Conservation (phyloP, 2,113 vertebrate species). For the Pycnonotus jocosus region DNA sequence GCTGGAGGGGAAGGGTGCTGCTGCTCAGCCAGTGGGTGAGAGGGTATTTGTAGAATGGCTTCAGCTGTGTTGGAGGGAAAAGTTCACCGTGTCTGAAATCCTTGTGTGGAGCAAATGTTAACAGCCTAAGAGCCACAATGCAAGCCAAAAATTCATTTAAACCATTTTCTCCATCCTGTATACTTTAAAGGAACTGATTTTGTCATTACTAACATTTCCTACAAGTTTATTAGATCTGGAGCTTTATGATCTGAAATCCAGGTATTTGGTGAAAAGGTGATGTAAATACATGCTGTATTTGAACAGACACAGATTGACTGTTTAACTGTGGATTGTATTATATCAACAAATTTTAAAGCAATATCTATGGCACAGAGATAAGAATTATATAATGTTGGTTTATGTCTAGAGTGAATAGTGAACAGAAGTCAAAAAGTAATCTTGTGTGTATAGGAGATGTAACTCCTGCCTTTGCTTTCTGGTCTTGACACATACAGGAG, state of each 20-base stretch:
- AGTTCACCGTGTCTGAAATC: conserved; percentile 49
- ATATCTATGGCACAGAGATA: background rate
- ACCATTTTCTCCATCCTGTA: background rate
- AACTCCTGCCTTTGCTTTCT: background rate
- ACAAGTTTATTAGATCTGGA: background rate
- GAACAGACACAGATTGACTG: background rate
- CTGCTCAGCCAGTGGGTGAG: background rate
- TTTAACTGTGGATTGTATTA: background rate
- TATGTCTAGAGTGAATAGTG: background rate
- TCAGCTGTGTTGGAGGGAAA: background rate
- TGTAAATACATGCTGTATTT: background rate
- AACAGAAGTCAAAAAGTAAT: background rate
- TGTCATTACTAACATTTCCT: background rate
- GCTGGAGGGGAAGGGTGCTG: background rate
- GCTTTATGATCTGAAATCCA: background rate
- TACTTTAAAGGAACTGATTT: background rate
- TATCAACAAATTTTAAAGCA: background rate
- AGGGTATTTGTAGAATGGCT: background rate
- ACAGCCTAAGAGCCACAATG: background rate
- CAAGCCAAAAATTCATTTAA: background rate
- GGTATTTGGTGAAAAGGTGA: background rate
- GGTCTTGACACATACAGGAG: background rate
- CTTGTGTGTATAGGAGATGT: background rate
- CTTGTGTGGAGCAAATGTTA: conserved; percentile 43
- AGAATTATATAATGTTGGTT: background rate